Evolutionary conservation across 2,888 invertebrate genomes (phyloP).

Genomic region (Abscondita cerata): DNA sequence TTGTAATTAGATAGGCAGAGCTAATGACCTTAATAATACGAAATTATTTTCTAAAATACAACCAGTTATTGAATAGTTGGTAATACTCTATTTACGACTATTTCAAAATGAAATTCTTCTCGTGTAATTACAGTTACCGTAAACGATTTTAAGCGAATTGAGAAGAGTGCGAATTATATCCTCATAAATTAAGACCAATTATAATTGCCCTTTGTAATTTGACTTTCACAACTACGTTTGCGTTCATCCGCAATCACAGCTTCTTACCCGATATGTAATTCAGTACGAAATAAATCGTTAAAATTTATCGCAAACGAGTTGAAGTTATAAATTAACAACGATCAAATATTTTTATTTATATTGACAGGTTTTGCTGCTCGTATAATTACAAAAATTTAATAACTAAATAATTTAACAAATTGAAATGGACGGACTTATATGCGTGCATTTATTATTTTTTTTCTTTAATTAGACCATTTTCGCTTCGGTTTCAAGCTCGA

Average conservation of each 20-base stretch:
- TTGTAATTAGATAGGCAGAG: slow-evolving; percentile 8
- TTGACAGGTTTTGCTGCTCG: slow-evolving; percentile 10
- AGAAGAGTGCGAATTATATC: slow-evolving; percentile 20
- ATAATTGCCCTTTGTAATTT: slow-evolving; percentile 26
- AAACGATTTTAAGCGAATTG: slow-evolving; percentile 7
- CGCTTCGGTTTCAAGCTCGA: too few species aligned
- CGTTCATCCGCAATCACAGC: slow-evolving; percentile 10
- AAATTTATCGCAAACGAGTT: slow-evolving; percentile 26
- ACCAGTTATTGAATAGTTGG: neutral
- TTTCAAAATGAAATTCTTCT: slow-evolving; percentile 5
- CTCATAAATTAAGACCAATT: slow-evolving; percentile 22
- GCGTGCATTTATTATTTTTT: too few species aligned
- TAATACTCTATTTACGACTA: neutral
- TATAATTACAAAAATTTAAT: too few species aligned
- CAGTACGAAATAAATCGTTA: slow-evolving; percentile 28
- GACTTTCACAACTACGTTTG: slow-evolving; percentile 16
- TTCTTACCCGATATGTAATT: slow-evolving; percentile 18
- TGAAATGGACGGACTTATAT: too few species aligned
- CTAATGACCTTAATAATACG: slow-evolving; percentile 9
- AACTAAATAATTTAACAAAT: slow-evolving; percentile 14
- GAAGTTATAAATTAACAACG: slow-evolving; percentile 21
- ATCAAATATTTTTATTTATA: slow-evolving; percentile 26
- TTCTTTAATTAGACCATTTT: too few species aligned
- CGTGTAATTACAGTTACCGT: slow-evolving; percentile 6
- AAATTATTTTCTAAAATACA: slow-evolving; percentile 5